Percentiles rank a stretch among this genome's conserved stretches.
Evolutionary conservation across 2,888 invertebrate species (phyloP).

Genomic region (Mimas tiliae): DNA sequence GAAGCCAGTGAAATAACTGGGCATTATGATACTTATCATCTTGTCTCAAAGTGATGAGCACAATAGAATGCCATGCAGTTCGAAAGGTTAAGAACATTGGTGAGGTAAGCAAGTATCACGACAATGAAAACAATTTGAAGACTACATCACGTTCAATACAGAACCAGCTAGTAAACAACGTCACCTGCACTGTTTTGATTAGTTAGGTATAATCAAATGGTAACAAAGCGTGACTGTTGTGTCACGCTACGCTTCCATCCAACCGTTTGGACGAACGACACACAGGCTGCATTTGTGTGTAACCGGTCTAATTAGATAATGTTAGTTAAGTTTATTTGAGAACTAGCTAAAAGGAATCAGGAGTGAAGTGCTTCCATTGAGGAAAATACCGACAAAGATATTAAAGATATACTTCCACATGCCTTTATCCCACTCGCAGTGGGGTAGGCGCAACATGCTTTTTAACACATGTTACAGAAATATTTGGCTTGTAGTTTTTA

Average conservation of each 20-base stretch:
- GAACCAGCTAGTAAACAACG: constrained; percentile 5
- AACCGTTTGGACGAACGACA: background rate
- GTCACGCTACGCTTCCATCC: constrained; percentile 37
- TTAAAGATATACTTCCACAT: too few relatives aligned
- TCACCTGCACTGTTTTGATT: constrained; percentile 29
- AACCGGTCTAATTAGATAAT: constrained; percentile 2
- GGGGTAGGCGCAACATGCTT: too few relatives aligned
- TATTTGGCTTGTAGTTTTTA: too few relatives aligned
- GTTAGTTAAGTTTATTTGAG: background rate
- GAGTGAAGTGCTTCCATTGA: too few relatives aligned
- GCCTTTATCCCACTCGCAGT: too few relatives aligned
- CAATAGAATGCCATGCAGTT: too few relatives aligned
- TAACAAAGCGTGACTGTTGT: constrained; percentile 36
- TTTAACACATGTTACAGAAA: too few relatives aligned
- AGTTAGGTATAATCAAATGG: constrained; percentile 31
- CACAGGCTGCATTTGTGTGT: constrained; percentile 4
- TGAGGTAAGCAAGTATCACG: background rate
- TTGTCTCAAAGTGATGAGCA: too few relatives aligned
- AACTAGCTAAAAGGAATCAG: background rate
- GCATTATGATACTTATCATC: too few relatives aligned
- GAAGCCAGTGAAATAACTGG: too few relatives aligned
- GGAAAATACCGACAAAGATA: too few relatives aligned
- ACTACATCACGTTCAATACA: background rate
- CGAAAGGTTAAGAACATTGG: background rate
- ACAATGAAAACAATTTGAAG: background rate